Conservation (phyloP, 2,113 vertebrate species). For the Epinephelus moara region DNA sequence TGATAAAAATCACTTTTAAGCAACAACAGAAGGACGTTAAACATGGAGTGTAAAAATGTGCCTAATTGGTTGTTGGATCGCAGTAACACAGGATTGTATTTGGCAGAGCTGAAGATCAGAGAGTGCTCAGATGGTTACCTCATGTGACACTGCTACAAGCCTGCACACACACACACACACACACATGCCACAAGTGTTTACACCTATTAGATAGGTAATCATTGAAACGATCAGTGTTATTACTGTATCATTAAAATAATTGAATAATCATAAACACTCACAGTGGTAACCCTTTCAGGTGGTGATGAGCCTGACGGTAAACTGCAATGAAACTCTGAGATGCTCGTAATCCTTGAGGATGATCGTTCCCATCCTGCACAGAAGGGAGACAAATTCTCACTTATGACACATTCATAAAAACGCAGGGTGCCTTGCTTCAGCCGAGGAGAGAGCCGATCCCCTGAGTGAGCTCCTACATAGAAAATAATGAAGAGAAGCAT, state of each 20-base stretch:
- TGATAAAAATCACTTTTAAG: neutral
- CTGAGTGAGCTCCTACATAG: slow-evolving; percentile 25
- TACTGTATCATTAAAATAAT: slow-evolving; percentile 26
- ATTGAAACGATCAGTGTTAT: slow-evolving; percentile 18
- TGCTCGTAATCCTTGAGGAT: slow-evolving; percentile 8
- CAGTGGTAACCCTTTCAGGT: slow-evolving; percentile 11
- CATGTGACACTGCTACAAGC: neutral
- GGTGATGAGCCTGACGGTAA: neutral
- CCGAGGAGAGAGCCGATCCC: slow-evolving; percentile 22
- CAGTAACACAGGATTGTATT: neutral
- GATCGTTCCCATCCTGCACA: slow-evolving; percentile 5
- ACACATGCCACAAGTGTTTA: slow-evolving; percentile 24
- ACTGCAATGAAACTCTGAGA: neutral
- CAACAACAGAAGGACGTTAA: neutral
- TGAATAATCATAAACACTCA: slow-evolving; percentile 37
- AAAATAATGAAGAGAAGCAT: slow-evolving; percentile 44
- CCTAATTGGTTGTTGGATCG: neutral
- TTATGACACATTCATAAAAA: slow-evolving; percentile 36
- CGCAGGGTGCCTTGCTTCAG: slow-evolving; percentile 3
- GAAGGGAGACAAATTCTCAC: slow-evolving; percentile 13
- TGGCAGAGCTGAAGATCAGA: neutral
- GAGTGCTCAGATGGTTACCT: too few species aligned
- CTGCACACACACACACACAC: neutral
- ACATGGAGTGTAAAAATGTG: neutral
- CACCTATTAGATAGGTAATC: slow-evolving; percentile 7